Evolutionary conservation across 2,113 vertebrate species (phyloP), one percentile per base, ranked within the genome.

Genomic region (Notiomystis cincta): DNA sequence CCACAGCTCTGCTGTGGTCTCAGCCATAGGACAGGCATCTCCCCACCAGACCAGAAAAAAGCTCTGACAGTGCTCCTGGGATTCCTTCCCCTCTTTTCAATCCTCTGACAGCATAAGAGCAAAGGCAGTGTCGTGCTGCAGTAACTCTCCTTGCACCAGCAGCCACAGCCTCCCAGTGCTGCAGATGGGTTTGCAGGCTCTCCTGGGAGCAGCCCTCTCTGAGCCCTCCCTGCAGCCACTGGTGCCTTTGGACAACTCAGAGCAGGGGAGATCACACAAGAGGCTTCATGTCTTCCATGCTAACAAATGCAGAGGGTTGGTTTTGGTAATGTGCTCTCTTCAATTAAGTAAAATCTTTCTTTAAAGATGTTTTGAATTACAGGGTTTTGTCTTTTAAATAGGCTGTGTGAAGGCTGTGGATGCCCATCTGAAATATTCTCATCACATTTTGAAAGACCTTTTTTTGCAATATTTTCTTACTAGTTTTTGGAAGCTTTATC

Each of bases 271-370:
- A 53, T 40, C 33, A 37, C 35, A 14, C 15, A 10, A 48, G n/a
- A 44, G 48, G 11, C 44, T 80, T n/a, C 11, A 8, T 18, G 19
- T 31, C 22, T 73, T 90, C 44, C 17, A 2, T 9, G 19, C 19
- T 45, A 58, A 75, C 12, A 62, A 82, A 42, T 22, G 48, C 11
- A 82, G 44, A 79, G 30, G 8, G 11, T 3, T 13, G 23, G 21
- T n/a, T 9, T 53, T 73, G 1, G 0, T 37, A n/a, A 31, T 0
- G 1, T 1, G 0, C 10, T 45, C 18, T 38, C 30, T 50, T 33
- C 10, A 47, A n/a, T 42, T 23, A 48, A 48, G 21, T 1, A 57
- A 67, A 88, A n/a, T 13, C 7, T 50, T 50, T 47, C 48, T 62
- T 23, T 3, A 45, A 57, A 65, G 24, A 5, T 7, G 33, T 83